Evolutionary conservation across 2,797 vertebrate species (phyloP).

Genomic region (Zenarchopterus dispar): DNA sequence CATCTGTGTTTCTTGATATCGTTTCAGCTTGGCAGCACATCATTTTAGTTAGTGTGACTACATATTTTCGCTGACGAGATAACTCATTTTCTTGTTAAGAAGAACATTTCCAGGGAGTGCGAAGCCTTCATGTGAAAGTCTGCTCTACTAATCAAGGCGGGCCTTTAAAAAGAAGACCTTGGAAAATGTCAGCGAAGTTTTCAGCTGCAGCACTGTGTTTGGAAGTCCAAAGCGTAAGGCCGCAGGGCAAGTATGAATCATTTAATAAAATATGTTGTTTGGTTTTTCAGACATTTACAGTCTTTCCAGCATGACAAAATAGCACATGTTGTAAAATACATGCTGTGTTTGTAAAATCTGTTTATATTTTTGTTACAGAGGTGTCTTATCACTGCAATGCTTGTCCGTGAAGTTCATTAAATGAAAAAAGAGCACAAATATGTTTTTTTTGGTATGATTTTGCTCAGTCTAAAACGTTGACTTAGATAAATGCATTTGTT

Average conservation of each 20-base stretch:
- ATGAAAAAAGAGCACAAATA: constrained; percentile 49
- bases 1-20: constrained; percentile 38
- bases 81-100: constrained; percentile 58
- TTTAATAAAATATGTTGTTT: constrained; percentile 20
- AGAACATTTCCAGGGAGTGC: constrained; percentile 47
- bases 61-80: constrained; percentile 49
- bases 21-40: constrained; percentile 35
- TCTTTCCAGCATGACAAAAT: constrained; percentile 38
- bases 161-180: constrained; percentile 73
- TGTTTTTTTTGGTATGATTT: constrained; percentile 16
- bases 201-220: constrained; percentile 65
- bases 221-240: constrained; percentile 65
- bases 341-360: constrained; percentile 34
- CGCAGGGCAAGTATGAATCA: constrained; percentile 51
- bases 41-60: constrained; percentile 30
- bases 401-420: constrained; percentile 50
- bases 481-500: constrained; percentile 15
- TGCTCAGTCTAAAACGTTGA: constrained; percentile 15
- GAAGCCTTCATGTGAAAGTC: constrained; percentile 71
- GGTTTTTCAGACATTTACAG: background rate
- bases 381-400: constrained; percentile 45
- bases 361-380: constrained; percentile 49
- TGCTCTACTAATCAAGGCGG: constrained; percentile 70
- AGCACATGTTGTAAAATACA: constrained; percentile 17
- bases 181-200: constrained; percentile 75